These are phyloP conservation scores for Pollenia angustigena DNA, from an alignment of 2,888 invertebrate species.

Conservation along the genomic window DNA sequence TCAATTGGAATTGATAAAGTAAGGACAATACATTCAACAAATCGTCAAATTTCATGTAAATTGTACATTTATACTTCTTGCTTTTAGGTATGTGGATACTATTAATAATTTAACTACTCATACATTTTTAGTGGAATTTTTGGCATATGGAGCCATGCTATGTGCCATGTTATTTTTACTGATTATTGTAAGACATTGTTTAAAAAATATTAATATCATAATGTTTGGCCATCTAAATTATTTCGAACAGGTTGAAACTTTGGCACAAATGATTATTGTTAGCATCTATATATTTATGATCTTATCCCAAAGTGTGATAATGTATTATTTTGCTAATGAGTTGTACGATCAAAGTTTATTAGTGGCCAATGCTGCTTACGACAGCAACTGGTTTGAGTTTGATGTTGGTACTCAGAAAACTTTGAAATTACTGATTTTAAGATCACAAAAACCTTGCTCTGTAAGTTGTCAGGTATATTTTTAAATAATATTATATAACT, in stretches of 20 bases:
- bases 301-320: constrained; percentile 78
- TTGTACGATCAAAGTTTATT: constrained; percentile 78
- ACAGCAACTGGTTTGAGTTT: constrained; percentile 79
- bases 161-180: constrained; percentile 77
- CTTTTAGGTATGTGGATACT: constrained; percentile 50
- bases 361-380: constrained; percentile 79
- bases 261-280: constrained; percentile 77
- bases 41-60: background rate
- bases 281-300: constrained; percentile 79
- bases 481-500: background rate
- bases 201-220: background rate
- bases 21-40: background rate
- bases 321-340: constrained; percentile 81
- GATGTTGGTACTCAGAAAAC: constrained; percentile 77
- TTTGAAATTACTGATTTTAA: constrained; percentile 78
- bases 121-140: constrained; percentile 73
- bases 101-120: constrained; percentile 60
- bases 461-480: constrained; percentile 70
- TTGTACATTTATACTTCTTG: too few species aligned
- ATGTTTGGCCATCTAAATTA: background rate
- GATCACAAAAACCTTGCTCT: constrained; percentile 78
- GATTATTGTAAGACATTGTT: constrained; percentile 71
- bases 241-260: constrained; percentile 76
- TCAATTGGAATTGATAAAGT: constrained; percentile 79
- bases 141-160: constrained; percentile 76